phyloP scores from a whole-genome alignment of 2,888 invertebrate species.

The Dynastes hyllus region DNA sequence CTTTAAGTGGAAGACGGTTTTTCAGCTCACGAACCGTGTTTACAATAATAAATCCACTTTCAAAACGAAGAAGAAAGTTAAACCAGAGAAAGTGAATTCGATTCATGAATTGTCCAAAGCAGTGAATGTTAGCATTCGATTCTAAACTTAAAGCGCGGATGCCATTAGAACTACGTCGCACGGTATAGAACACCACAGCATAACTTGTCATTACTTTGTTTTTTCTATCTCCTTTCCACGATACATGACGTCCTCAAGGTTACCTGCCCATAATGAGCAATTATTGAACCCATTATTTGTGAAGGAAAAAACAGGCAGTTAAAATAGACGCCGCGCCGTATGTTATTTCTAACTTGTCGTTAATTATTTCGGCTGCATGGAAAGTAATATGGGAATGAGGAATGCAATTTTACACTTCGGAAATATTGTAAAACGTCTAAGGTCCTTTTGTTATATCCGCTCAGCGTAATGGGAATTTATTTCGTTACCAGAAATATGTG shows the following conservation, averaged over 20 bases:
- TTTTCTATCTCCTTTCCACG: slow-evolving; percentile 32
- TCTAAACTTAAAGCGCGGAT: slow-evolving; percentile 23
- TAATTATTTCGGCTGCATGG: slow-evolving; percentile 27
- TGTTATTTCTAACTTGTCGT: slow-evolving; percentile 14
- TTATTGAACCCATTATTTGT: slow-evolving; percentile 23
- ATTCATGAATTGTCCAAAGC: slow-evolving; percentile 44
- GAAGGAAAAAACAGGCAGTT: slow-evolving; percentile 33
- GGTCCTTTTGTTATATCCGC: background rate
- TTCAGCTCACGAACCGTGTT: slow-evolving; percentile 48
- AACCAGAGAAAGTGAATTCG: slow-evolving; percentile 61
- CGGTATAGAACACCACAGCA: background rate
- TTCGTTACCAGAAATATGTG: no score
- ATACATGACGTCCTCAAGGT: slow-evolving; percentile 38
- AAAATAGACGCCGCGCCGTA: slow-evolving; percentile 36
- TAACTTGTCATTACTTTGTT: slow-evolving; percentile 36
- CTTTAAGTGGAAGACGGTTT: slow-evolving; percentile 39
- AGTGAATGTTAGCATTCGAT: slow-evolving; percentile 39
- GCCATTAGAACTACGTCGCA: slow-evolving; percentile 26
- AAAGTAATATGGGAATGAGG: slow-evolving; percentile 24
- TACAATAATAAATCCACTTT: slow-evolving; percentile 61
- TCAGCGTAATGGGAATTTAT: no score
- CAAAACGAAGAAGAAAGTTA: slow-evolving; percentile 61
- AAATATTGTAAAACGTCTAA: slow-evolving; percentile 18
- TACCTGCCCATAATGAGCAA: slow-evolving; percentile 32
- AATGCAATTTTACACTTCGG: slow-evolving; percentile 8